Conservation (phyloP, 2,888 invertebrate species). For the Andrena dorsata region DNA sequence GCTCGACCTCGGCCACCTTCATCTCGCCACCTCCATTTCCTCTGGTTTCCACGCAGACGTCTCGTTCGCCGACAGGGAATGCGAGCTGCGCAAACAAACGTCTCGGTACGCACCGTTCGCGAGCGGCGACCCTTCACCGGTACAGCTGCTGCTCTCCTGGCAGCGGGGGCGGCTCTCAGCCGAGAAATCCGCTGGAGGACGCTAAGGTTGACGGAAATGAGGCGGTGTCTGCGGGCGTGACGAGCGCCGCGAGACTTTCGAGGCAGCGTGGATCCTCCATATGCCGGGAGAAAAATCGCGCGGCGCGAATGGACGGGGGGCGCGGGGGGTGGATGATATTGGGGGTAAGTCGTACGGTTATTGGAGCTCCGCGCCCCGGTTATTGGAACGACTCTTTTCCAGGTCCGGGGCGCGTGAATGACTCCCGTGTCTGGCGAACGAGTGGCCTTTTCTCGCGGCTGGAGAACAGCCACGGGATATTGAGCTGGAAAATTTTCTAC, state of each 20-base stretch:
- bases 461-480: conserved; percentile 10
- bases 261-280: background rate
- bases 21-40: conserved; percentile 31
- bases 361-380: conserved; percentile 46
- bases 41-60: conserved; percentile 28
- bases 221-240: conserved; percentile 59
- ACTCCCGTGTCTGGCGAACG: conserved; percentile 9
- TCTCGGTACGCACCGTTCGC: conserved; percentile 8
- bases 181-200: conserved; percentile 53
- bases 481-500: background rate
- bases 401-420: conserved; percentile 29
- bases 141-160: background rate
- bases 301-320: conserved; percentile 8
- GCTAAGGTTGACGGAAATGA: conserved; percentile 63
- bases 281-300: background rate
- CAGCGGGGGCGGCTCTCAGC: conserved; percentile 24
- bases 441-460: conserved; percentile 12
- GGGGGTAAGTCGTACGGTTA: conserved; percentile 69
- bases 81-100: conserved; percentile 24
- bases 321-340: conserved; percentile 56
- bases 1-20: conserved; percentile 43
- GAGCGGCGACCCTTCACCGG: background rate
- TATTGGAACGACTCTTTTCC: conserved; percentile 42
- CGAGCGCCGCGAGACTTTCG: conserved; percentile 58
- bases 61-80: conserved; percentile 13